phyloP scores from a whole-genome alignment of 2,888 invertebrate genomes.

The Allophyes oxyacanthae region DNA sequence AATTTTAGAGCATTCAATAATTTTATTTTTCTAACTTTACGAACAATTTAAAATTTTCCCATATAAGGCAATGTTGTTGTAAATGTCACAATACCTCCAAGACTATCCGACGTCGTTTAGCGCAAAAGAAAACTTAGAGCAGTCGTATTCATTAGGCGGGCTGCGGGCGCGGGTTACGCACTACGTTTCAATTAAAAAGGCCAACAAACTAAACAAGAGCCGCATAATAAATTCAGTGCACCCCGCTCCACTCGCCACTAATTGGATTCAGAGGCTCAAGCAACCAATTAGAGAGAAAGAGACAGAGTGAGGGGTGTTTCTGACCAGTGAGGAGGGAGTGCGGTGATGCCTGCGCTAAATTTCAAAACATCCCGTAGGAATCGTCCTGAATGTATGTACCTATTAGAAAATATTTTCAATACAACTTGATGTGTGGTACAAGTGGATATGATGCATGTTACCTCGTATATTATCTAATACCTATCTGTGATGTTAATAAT shows the following conservation, averaged over 20 bases:
- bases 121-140: constrained; percentile 44
- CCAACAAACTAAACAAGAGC: constrained; percentile 80
- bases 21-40: too few species aligned
- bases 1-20: too few species aligned
- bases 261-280: constrained; percentile 82
- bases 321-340: constrained; percentile 43
- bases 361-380: constrained; percentile 38
- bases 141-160: constrained; percentile 67
- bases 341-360: constrained; percentile 46
- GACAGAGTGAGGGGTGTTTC: constrained; percentile 58
- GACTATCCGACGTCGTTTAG: constrained; percentile 44
- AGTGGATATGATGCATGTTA: constrained; percentile 20
- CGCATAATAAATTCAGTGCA: constrained; percentile 81
- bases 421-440: constrained; percentile 22
- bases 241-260: constrained; percentile 73
- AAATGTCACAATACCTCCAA: too few species aligned
- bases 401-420: constrained; percentile 32
- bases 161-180: constrained; percentile 72
- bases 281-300: constrained; percentile 81
- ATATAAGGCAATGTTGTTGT: too few species aligned
- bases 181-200: constrained; percentile 84
- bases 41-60: too few species aligned
- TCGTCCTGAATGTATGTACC: constrained; percentile 10
- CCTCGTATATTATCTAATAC: too few species aligned
- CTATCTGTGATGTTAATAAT: not conserved